A percentile compares a stretch with the other conserved stretches of the same genome.
phyloP scores from a whole-genome alignment of 1,140 invertebrate genomes.

The Trypoxylus dichotomus region DNA sequence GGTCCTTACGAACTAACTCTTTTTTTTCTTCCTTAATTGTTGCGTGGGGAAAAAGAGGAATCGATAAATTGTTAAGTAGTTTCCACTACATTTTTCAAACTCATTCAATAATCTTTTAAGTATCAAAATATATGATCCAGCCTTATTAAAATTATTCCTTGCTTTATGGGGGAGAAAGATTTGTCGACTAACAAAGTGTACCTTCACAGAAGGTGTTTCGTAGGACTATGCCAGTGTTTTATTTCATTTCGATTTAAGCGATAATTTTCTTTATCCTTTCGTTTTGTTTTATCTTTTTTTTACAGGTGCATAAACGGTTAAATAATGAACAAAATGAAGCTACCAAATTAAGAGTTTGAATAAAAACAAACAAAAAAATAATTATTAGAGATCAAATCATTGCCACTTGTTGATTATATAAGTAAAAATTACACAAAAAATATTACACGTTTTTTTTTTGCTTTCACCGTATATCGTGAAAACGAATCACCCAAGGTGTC shows the following conservation, averaged over 20 bases:
- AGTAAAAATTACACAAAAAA: conserved; percentile 30
- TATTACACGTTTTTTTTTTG: conserved; percentile 26
- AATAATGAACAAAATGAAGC: conserved; percentile 44
- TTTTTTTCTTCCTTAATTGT: conserved; percentile 45
- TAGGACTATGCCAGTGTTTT: conserved; percentile 39
- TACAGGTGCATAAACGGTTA: conserved; percentile 33
- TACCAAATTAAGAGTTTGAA: conserved; percentile 50
- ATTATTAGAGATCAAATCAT: conserved; percentile 34
- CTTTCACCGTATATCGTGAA: not conserved
- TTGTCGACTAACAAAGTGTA: conserved; percentile 38
- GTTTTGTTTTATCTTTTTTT: not conserved
- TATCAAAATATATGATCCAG: conserved; percentile 31
- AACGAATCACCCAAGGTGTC: conserved; percentile 4
- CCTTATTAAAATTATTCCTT: conserved; percentile 27
- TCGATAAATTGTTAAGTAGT: conserved; percentile 36
- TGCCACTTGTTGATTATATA: conserved; percentile 31
- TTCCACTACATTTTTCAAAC: conserved; percentile 52
- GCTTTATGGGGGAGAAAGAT: conserved; percentile 34
- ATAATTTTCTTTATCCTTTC: not conserved
- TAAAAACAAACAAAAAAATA: conserved; percentile 46
- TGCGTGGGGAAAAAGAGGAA: not conserved
- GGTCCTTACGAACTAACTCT: conserved; percentile 46
- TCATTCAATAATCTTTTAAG: conserved; percentile 45
- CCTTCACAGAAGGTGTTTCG: conserved; percentile 65
- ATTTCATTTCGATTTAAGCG: not conserved